A percentile compares a stretch with the other conserved stretches of the same genome.
Conservation (phyloP, 2,797 vertebrate species). For the Brotula barbata region DNA sequence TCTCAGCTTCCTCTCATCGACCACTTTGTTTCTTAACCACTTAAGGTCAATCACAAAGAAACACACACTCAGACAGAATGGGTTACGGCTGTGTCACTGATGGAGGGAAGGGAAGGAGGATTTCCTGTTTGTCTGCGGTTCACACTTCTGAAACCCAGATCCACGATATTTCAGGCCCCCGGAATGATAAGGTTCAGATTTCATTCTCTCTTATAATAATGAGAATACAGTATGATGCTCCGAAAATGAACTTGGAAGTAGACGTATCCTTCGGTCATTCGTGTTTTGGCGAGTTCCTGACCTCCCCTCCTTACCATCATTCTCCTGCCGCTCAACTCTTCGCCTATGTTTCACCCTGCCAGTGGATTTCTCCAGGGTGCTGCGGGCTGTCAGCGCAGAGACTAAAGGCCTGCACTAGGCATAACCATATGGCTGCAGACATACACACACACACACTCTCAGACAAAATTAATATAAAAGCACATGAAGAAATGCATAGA, state of each 20-base stretch:
- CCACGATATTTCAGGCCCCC: background rate
- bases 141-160: constrained; percentile 20
- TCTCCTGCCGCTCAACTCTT: constrained; percentile 47
- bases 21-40: background rate
- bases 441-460: background rate
- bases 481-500: constrained; percentile 13
- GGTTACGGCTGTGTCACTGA: constrained; percentile 14
- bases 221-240: background rate
- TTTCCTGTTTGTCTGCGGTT: constrained; percentile 26
- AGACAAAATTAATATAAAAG: constrained; percentile 8
- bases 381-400: constrained; percentile 51
- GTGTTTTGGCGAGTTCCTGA: constrained; percentile 16
- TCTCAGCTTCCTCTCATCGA: background rate
- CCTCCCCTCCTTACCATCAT: constrained; percentile 24
- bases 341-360: constrained; percentile 46
- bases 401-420: constrained; percentile 16
- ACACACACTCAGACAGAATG: background rate
- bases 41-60: constrained; percentile 3
- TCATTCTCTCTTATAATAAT: background rate
- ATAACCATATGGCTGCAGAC: constrained; percentile 28
- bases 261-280: background rate
- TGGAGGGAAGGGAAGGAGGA: constrained; percentile 10
- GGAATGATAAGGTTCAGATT: constrained; percentile 1
- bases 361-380: constrained; percentile 33
- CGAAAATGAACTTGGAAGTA: constrained; percentile 1